These are phyloP conservation scores for Mirounga angustirostris DNA, from an alignment of 2,113 vertebrate species.

Conservation along the genomic window DNA sequence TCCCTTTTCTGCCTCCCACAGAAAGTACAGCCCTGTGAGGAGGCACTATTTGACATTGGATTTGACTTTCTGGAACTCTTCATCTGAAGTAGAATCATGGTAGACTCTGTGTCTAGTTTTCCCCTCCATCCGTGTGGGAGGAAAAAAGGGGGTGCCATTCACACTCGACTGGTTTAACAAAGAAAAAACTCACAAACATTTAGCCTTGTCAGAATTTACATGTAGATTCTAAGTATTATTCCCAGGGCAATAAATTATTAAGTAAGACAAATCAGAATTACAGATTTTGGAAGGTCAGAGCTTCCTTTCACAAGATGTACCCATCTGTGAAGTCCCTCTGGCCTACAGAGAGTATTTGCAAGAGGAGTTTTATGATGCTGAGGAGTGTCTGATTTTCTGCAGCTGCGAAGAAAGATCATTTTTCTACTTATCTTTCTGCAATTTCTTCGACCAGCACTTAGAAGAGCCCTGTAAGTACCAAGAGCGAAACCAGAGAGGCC, in stretches of 20 bases:
- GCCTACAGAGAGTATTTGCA: neutral
- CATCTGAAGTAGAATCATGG: neutral
- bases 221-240: conserved; percentile 26
- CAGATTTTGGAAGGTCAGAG: neutral
- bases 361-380: neutral
- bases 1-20: neutral
- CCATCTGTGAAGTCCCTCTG: neutral
- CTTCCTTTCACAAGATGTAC: neutral
- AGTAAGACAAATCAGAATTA: conserved; percentile 7
- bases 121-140: neutral
- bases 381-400: neutral
- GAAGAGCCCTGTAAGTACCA: neutral
- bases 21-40: neutral
- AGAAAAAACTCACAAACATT: conserved; percentile 13
- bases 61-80: neutral
- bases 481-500: neutral
- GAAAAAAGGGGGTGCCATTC: neutral
- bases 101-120: neutral
- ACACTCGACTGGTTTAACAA: conserved; percentile 21
- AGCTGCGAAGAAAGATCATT: neutral
- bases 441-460: neutral
- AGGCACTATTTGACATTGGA: neutral
- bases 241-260: neutral
- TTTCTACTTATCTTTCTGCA: neutral
- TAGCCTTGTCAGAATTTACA: neutral